These are phyloP conservation scores for Hipparchia semele DNA, from an alignment of 2,888 invertebrate species.

Conservation along the genomic window DNA sequence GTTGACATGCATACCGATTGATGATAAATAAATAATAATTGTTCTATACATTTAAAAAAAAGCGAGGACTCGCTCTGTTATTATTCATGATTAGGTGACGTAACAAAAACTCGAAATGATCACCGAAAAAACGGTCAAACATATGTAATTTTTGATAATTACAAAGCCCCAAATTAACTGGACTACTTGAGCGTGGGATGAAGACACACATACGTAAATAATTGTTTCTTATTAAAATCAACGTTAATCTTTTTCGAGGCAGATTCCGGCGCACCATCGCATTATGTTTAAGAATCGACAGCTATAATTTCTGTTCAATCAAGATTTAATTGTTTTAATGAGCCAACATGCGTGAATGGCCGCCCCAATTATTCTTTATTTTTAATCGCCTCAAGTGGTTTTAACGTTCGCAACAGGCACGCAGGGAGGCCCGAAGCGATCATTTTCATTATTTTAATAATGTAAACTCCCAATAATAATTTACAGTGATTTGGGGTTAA, in stretches of 20 bases:
- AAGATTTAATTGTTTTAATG: conserved; percentile 84
- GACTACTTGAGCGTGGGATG: conserved; percentile 79
- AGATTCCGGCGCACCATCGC: conserved; percentile 76
- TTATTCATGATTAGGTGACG: conserved; percentile 39
- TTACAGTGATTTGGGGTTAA: conserved; percentile 83
- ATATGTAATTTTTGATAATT: conserved; percentile 81
- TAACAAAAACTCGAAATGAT: conserved; percentile 69
- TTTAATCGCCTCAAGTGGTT: conserved; percentile 83
- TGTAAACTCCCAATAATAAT: conserved; percentile 83
- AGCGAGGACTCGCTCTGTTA: conserved; percentile 21
- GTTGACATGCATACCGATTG: too few species aligned
- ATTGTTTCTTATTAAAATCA: conserved; percentile 83
- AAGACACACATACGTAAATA: conserved; percentile 75
- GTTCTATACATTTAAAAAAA: conserved; percentile 16
- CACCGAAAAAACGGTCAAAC: conserved; percentile 72
- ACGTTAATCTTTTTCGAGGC: conserved; percentile 81
- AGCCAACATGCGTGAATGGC: conserved; percentile 82
- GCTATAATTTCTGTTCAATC: conserved; percentile 84
- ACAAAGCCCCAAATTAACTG: conserved; percentile 70
- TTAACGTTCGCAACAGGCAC: conserved; percentile 81
- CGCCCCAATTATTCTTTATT: conserved; percentile 83
- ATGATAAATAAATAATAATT: not conserved
- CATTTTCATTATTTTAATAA: conserved; percentile 84
- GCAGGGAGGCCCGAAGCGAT: conserved; percentile 77
- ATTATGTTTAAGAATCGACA: conserved; percentile 83